These are phyloP conservation scores for Polypedilum vanderplanki DNA, from an alignment of 1,140 invertebrate species.

Conservation along the genomic window DNA sequence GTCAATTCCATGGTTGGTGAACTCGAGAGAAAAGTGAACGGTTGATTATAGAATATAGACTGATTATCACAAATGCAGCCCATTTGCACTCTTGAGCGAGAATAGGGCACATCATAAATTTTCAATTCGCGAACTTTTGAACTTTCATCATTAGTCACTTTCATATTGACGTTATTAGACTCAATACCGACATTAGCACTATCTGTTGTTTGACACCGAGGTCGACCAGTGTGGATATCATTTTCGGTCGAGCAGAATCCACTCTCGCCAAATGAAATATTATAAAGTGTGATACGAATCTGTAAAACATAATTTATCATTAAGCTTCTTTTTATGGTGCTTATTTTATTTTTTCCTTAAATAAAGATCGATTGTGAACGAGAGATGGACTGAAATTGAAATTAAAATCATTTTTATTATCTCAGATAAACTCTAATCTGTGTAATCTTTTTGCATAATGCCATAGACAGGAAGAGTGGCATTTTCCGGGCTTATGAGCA, in stretches of 20 bases:
- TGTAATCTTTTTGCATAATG: too few species aligned
- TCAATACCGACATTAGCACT: not conserved
- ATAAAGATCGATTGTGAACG: too few species aligned
- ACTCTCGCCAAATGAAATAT: conserved; percentile 60
- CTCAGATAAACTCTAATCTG: too few species aligned
- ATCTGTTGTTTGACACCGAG: conserved; percentile 42
- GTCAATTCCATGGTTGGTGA: conserved; percentile 55
- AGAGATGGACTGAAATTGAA: too few species aligned
- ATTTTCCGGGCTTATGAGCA: too few species aligned
- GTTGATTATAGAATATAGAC: conserved; percentile 46
- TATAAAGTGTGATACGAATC: conserved; percentile 56
- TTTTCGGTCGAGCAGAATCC: conserved; percentile 59
- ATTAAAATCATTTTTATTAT: too few species aligned
- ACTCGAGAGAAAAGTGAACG: conserved; percentile 56
- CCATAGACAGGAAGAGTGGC: too few species aligned
- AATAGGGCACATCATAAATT: conserved; percentile 58
- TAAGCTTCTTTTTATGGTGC: not conserved
- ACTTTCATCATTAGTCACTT: conserved; percentile 46
- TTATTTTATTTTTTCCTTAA: too few species aligned
- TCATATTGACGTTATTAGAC: not conserved
- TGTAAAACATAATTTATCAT: conserved; percentile 35
- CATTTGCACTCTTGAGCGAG: conserved; percentile 52
- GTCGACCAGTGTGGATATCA: conserved; percentile 62
- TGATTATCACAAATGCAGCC: conserved; percentile 63
- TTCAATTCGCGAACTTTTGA: conserved; percentile 51